These are phyloP conservation scores for Formica selysi DNA, from an alignment of 1,140 invertebrate species.

Conservation along the genomic window DNA sequence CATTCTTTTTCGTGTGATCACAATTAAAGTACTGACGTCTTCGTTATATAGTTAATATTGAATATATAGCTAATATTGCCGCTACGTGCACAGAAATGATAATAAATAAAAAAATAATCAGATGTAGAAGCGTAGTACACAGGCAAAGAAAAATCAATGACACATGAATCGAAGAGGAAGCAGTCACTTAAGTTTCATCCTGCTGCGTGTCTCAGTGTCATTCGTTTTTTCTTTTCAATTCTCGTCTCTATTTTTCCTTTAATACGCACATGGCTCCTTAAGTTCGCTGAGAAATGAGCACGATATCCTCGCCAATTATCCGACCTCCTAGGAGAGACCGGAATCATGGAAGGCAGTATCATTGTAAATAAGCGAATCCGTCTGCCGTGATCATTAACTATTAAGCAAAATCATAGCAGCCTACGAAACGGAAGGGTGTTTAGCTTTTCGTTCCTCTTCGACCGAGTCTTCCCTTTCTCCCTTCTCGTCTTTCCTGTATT, in stretches of 20 bases:
- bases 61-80: too few species aligned
- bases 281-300: constrained; percentile 51
- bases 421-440: constrained; percentile 27
- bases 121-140: not conserved
- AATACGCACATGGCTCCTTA: constrained; percentile 41
- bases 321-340: constrained; percentile 50
- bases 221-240: constrained; percentile 31
- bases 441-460: constrained; percentile 6
- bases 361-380: constrained; percentile 65
- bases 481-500: not conserved
- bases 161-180: constrained; percentile 71
- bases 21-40: not conserved
- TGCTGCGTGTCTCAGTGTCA: constrained; percentile 64
- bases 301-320: constrained; percentile 67
- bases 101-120: constrained; percentile 31
- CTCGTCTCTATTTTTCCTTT: constrained; percentile 36
- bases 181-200: constrained; percentile 55
- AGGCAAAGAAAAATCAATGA: constrained; percentile 51
- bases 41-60: not conserved
- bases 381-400: constrained; percentile 55
- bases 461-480: not conserved
- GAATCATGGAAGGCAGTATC: constrained; percentile 57
- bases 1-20: not conserved
- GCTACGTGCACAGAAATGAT: constrained; percentile 11
- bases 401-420: constrained; percentile 43